phyloP scores from a whole-genome alignment of 1,140 invertebrate genomes.

The Neuroterus valhalla region DNA sequence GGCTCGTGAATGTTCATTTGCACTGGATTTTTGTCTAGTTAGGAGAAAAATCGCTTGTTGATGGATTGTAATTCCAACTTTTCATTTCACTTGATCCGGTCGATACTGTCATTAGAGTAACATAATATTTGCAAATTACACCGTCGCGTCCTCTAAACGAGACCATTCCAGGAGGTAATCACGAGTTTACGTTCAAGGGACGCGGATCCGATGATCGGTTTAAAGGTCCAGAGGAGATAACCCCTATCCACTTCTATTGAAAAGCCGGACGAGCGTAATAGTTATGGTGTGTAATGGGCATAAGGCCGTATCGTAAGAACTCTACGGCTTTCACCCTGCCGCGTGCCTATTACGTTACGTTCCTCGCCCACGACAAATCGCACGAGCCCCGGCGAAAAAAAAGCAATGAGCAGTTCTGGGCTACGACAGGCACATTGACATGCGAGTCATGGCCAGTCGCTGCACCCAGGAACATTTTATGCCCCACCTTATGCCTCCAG shows the following conservation, averaged over 20 bases:
- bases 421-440: constrained; percentile 63
- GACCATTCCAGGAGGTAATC: constrained; percentile 7
- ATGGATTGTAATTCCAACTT: constrained; percentile 19
- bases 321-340: constrained; percentile 62
- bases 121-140: constrained; percentile 19
- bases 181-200: constrained; percentile 3
- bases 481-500: neutral
- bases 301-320: constrained; percentile 52
- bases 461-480: constrained; percentile 60
- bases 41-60: neutral
- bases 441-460: constrained; percentile 71
- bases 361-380: constrained; percentile 47
- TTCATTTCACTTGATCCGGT: constrained; percentile 1
- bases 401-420: constrained; percentile 44
- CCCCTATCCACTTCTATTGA: constrained; percentile 31
- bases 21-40: neutral
- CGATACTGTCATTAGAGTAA: constrained; percentile 14
- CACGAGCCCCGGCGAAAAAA: constrained; percentile 52
- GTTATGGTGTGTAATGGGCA: constrained; percentile 49
- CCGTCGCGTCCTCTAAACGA: constrained; percentile 6
- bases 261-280: constrained; percentile 53
- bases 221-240: constrained; percentile 1
- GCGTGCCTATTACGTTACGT: constrained; percentile 63
- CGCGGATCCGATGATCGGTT: constrained; percentile 7
- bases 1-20: neutral